phyloP scores from a whole-genome alignment of 2,888 invertebrate genomes.

The Ectemnius continuus region DNA sequence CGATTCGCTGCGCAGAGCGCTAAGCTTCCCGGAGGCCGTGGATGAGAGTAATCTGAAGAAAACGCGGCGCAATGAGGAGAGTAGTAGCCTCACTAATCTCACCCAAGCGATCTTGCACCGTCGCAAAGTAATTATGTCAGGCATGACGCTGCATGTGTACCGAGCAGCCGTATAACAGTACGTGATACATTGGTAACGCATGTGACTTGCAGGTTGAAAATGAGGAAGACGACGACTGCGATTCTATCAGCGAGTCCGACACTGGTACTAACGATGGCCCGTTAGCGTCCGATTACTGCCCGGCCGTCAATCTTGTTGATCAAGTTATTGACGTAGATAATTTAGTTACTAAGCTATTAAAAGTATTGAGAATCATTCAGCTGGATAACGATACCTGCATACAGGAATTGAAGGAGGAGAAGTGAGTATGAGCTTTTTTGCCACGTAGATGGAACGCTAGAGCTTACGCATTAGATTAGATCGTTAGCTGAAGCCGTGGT shows the following conservation, averaged over 20 bases:
- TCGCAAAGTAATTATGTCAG: slow-evolving; percentile 78
- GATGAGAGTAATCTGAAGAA: slow-evolving; percentile 66
- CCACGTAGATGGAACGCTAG: too few relatives aligned
- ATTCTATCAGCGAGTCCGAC: slow-evolving; percentile 78
- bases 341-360: slow-evolving; percentile 85
- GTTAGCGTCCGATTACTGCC: slow-evolving; percentile 79
- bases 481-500: not conserved
- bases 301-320: slow-evolving; percentile 83
- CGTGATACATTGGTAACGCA: too few relatives aligned
- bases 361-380: slow-evolving; percentile 86
- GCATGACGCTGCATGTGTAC: not conserved
- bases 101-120: slow-evolving; percentile 88
- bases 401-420: slow-evolving; percentile 83
- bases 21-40: slow-evolving; percentile 73
- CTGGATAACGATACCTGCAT: slow-evolving; percentile 85
- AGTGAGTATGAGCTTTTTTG: slow-evolving; percentile 75
- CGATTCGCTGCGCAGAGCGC: slow-evolving; percentile 76
- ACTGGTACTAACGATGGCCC: slow-evolving; percentile 77
- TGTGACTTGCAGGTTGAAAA: slow-evolving; percentile 67
- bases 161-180: not conserved
- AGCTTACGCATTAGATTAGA: too few relatives aligned
- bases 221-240: slow-evolving; percentile 75
- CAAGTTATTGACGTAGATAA: slow-evolving; percentile 88
- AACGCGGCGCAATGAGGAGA: slow-evolving; percentile 80
- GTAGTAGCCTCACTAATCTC: slow-evolving; percentile 84